phyloP scores from a whole-genome alignment of 2,113 vertebrate species.

The Edolisoma coerulescens region DNA sequence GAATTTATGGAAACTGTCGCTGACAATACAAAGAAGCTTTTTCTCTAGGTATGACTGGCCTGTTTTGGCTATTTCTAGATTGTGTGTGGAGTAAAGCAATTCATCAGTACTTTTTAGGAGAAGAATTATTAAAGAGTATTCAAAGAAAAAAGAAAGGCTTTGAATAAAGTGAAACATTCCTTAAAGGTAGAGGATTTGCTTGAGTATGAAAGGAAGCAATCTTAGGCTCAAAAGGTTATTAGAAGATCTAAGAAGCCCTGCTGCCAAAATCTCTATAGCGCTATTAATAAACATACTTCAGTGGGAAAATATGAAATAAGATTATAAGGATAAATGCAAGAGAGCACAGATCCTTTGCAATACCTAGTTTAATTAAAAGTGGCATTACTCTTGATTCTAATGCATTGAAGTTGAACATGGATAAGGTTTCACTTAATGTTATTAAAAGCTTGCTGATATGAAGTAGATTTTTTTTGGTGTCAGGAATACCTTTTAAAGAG shows the following conservation, averaged over 20 bases:
- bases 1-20: not conserved
- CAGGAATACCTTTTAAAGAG: not conserved
- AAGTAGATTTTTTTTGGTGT: not conserved
- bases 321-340: slow-evolving; percentile 2
- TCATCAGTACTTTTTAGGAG: not conserved
- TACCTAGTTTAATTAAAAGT: slow-evolving; percentile 44
- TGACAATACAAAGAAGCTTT: not conserved
- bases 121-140: not conserved
- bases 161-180: slow-evolving; percentile 13
- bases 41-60: not conserved
- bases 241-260: slow-evolving; percentile 6
- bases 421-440: not conserved
- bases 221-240: slow-evolving; percentile 41
- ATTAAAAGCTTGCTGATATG: not conserved
- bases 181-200: slow-evolving; percentile 42
- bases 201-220: slow-evolving; percentile 25
- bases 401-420: not conserved
- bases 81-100: not conserved
- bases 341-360: not conserved
- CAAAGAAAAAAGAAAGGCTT: slow-evolving; percentile 31
- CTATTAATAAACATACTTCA: slow-evolving; percentile 13
- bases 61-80: not conserved
- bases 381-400: not conserved
- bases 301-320: slow-evolving; percentile 14
- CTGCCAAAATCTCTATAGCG: not conserved